Conservation (phyloP, 64 coral and sea anemone species). For the Cladopsammia gracilis region DNA sequence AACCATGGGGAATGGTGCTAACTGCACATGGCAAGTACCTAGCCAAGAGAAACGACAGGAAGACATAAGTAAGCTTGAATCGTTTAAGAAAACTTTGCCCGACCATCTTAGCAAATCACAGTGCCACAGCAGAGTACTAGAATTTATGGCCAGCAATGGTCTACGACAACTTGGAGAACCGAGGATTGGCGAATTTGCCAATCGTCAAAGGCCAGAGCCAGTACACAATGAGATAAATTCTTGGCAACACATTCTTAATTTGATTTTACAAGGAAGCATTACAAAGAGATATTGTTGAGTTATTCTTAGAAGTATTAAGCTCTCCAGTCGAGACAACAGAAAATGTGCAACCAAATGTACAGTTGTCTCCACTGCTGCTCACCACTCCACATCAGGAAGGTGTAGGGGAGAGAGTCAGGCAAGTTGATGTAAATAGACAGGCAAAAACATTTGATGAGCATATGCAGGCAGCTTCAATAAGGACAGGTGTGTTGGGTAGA, state of each 20-base stretch:
- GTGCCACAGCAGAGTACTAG: not conserved
- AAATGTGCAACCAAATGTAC: not conserved
- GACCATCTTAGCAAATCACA: not conserved
- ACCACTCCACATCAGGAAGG: not conserved
- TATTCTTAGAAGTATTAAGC: conserved; percentile 23
- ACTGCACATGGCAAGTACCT: not conserved
- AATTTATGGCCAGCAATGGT: conserved; percentile 32
- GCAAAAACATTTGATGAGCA: conserved; percentile 35
- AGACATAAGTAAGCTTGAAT: not conserved
- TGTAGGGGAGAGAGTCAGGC: not conserved
- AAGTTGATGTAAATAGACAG: conserved; percentile 16
- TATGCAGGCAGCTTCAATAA: not conserved
- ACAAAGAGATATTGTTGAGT: conserved; percentile 36
- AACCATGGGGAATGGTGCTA: not conserved
- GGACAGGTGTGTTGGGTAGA: not conserved
- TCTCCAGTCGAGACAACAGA: not conserved
- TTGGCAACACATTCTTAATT: conserved; percentile 51
- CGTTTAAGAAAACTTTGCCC: not conserved
- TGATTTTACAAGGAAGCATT: conserved; percentile 44
- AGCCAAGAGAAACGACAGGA: not conserved
- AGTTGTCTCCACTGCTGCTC: not conserved
- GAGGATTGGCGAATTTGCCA: conserved; percentile 51
- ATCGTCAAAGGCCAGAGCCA: conserved; percentile 50
- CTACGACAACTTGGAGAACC: conserved; percentile 3
- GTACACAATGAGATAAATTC: conserved; percentile 70